These are phyloP conservation scores for Metaphire vulgaris DNA, from an alignment of 1,140 invertebrate species.

Conservation along the genomic window DNA sequence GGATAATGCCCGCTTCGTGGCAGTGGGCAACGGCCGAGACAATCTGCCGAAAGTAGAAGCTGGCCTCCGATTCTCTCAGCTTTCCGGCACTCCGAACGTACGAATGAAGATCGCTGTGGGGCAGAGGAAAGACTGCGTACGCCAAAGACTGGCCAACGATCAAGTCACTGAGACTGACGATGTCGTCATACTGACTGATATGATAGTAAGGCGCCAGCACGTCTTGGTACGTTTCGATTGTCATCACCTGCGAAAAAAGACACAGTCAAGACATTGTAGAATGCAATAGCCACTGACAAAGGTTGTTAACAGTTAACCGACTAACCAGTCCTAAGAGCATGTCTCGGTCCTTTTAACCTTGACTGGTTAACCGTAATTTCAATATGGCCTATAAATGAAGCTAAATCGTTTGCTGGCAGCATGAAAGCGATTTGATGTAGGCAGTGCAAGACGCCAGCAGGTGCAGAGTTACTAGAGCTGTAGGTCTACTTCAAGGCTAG, in stretches of 20 bases:
- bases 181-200: conserved; percentile 62
- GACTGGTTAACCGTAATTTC: too few relatives aligned
- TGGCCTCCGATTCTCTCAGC: conserved; percentile 75
- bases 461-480: too few relatives aligned
- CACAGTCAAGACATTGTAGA: too few relatives aligned
- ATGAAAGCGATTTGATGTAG: too few relatives aligned
- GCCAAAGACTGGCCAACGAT: conserved; percentile 63
- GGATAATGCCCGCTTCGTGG: conserved; percentile 82
- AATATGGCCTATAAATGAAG: too few relatives aligned
- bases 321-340: too few relatives aligned
- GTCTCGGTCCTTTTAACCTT: too few relatives aligned
- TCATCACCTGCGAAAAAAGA: conserved; percentile 45
- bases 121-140: conserved; percentile 66
- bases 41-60: conserved; percentile 76
- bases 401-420: too few relatives aligned
- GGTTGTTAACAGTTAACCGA: too few relatives aligned
- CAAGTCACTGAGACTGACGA: conserved; percentile 66
- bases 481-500: too few relatives aligned
- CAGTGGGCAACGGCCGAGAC: conserved; percentile 80
- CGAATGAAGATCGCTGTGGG: conserved; percentile 71
- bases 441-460: too few relatives aligned
- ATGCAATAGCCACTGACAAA: too few relatives aligned
- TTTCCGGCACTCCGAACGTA: conserved; percentile 77
- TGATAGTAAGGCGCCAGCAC: conserved; percentile 65
- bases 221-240: conserved; percentile 58